phyloP scores from a whole-genome alignment of 2,888 invertebrate species.

The Sphinx pinastri region DNA sequence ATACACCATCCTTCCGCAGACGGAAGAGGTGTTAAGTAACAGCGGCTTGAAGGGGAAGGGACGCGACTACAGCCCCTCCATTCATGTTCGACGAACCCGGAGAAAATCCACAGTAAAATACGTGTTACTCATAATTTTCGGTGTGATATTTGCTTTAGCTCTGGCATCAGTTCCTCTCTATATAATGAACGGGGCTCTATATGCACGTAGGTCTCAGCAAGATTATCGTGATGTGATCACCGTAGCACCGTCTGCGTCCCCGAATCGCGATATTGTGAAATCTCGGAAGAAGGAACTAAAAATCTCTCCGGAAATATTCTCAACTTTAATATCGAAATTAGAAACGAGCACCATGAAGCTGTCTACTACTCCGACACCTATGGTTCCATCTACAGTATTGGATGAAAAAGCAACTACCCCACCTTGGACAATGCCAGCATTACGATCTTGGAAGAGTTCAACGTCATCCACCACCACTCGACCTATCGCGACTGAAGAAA shows the following conservation, averaged over 20 bases:
- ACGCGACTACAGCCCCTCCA: conserved; percentile 78
- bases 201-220: conserved; percentile 55
- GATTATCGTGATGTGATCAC: conserved; percentile 54
- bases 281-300: conserved; percentile 74
- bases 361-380: conserved; percentile 50
- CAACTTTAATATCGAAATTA: conserved; percentile 55
- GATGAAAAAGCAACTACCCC: conserved; percentile 66
- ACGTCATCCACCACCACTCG: conserved; percentile 61
- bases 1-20: conserved; percentile 89
- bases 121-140: conserved; percentile 66
- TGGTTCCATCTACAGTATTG: conserved; percentile 44
- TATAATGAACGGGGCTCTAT: conserved; percentile 64
- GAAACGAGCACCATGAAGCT: conserved; percentile 54
- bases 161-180: conserved; percentile 68
- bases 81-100: conserved; percentile 69
- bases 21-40: conserved; percentile 86
- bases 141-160: conserved; percentile 63
- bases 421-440: conserved; percentile 82
- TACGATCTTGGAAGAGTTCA: conserved; percentile 72
- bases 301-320: conserved; percentile 56
- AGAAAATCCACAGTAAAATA: conserved; percentile 69
- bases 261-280: conserved; percentile 62
- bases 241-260: conserved; percentile 56
- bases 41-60: conserved; percentile 84
- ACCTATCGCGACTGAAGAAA: conserved; percentile 63